Evolutionary conservation across 2,113 vertebrate species (phyloP).

Genomic region (Proterorhinus semilunaris): DNA sequence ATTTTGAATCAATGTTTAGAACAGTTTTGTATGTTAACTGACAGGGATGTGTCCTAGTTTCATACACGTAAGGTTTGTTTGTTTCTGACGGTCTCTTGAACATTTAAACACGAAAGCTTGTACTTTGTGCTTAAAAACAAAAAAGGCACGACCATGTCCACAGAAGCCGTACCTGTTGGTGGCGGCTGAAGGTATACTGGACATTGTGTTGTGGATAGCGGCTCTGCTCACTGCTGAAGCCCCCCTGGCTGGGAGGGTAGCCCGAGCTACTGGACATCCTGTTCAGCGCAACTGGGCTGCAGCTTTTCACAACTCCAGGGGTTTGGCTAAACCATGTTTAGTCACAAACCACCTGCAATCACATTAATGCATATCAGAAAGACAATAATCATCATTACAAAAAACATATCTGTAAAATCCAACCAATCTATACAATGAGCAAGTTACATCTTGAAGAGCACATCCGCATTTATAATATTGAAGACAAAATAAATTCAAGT

Average conservation of each 20-base stretch:
- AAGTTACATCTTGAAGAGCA: background rate
- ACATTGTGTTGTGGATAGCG: slow-evolving; percentile 92
- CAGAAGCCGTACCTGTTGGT: slow-evolving; percentile 84
- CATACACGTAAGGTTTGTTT: background rate
- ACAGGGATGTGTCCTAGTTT: background rate
- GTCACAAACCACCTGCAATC: slow-evolving; percentile 80
- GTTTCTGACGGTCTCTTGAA: too few species aligned
- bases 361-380: slow-evolving; percentile 18
- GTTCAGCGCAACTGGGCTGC: slow-evolving; percentile 69
- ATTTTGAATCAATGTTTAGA: background rate
- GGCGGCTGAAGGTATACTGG: slow-evolving; percentile 91
- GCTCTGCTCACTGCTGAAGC: slow-evolving; percentile 93
- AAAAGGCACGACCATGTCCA: too few species aligned
- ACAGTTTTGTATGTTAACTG: background rate
- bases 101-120: background rate
- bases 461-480: background rate
- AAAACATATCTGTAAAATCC: too few species aligned
- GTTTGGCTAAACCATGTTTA: slow-evolving; percentile 81
- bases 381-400: background rate
- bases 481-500: background rate
- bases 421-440: too few species aligned
- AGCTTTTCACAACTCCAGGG: slow-evolving; percentile 79
- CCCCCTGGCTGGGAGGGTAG: slow-evolving; percentile 95
- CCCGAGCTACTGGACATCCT: slow-evolving; percentile 95
- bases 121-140: background rate